phyloP scores from a whole-genome alignment of 2,113 vertebrate genomes.

The Cathartes aura region DNA sequence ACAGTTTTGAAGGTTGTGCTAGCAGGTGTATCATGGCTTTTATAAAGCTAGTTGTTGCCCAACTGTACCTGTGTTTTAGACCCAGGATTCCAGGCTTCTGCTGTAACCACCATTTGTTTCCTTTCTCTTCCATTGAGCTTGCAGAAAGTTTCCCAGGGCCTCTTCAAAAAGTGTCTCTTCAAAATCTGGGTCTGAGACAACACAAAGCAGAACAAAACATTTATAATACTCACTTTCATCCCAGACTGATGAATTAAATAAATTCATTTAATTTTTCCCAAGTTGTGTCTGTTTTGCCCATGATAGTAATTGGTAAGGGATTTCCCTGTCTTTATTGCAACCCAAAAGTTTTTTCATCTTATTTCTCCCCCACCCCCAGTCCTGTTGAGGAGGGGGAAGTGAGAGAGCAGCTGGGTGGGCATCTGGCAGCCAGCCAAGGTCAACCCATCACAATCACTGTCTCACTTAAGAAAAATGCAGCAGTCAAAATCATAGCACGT shows the following conservation, averaged over 20 bases:
- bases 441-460: background rate
- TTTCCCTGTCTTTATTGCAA: background rate
- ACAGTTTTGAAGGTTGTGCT: background rate
- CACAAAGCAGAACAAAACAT: background rate
- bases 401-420: rapidly evolving
- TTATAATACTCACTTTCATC: background rate
- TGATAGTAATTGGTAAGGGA: background rate
- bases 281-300: background rate
- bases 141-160: background rate
- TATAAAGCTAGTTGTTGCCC: background rate
- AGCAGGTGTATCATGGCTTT: background rate
- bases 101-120: background rate
- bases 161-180: background rate
- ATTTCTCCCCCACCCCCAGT: background rate
- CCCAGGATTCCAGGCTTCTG: background rate
- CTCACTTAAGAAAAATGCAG: background rate
- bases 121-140: background rate
- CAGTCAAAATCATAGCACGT: background rate
- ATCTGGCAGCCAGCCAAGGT: background rate
- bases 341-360: background rate
- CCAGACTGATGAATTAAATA: background rate
- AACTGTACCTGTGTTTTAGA: background rate
- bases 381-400: background rate
- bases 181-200: background rate
- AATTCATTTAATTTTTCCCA: background rate